Evolutionary conservation across 2,797 vertebrate genomes (phyloP).

Genomic region (Atherinosoma microstoma): DNA sequence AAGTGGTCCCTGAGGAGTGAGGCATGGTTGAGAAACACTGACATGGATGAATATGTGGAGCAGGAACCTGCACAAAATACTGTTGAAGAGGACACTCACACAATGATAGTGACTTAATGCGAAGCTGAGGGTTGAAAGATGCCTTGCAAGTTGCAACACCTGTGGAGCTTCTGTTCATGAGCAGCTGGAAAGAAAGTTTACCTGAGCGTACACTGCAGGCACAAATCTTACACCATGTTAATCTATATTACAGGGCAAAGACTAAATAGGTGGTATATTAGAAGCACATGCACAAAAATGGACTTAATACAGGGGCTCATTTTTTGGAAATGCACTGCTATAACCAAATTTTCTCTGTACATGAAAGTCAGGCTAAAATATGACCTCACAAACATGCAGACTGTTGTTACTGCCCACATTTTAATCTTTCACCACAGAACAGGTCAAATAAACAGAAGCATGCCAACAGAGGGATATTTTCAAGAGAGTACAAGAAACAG

Average conservation of each 20-base stretch:
- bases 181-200: conserved; percentile 7
- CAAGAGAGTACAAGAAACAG: conserved; percentile 50
- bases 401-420: conserved; percentile 25
- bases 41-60: conserved; percentile 64
- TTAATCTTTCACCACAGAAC: conserved; percentile 25
- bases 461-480: conserved; percentile 31
- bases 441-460: conserved; percentile 36
- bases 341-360: conserved; percentile 23
- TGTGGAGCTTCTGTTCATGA: conserved; percentile 42
- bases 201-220: neutral
- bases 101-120: conserved; percentile 53
- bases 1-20: too few species aligned
- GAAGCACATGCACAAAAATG: conserved; percentile 33
- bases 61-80: conserved; percentile 61
- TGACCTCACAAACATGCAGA: conserved; percentile 29
- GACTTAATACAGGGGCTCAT: conserved; percentile 22
- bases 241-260: conserved; percentile 28
- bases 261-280: conserved; percentile 15
- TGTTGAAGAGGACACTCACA: conserved; percentile 45
- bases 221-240: conserved; percentile 4
- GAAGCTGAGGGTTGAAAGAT: conserved; percentile 42
- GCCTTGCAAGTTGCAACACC: conserved; percentile 9
- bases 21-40: too few species aligned
- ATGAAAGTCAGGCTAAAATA: conserved; percentile 26
- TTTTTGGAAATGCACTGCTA: conserved; percentile 18